Percentiles rank a stretch among this genome's conserved stretches.
phyloP scores from a whole-genome alignment of 1,140 invertebrate species.

The Capitella teleta region DNA sequence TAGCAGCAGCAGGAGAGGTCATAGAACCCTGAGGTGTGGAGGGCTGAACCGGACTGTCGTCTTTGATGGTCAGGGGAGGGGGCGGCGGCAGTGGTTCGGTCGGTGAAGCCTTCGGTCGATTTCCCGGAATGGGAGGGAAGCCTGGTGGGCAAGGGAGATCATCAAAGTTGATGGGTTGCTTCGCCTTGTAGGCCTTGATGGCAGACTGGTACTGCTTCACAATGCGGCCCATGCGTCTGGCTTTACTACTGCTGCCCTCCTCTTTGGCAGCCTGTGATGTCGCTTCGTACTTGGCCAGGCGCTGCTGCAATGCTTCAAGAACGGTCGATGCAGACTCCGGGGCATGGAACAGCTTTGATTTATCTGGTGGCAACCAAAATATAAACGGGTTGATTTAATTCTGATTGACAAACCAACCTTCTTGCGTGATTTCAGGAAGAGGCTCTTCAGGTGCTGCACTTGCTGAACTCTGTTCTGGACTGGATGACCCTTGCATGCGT shows the following conservation, averaged over 20 bases:
- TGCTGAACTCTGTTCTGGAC: background rate
- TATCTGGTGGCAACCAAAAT: conserved; percentile 17
- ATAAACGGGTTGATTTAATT: background rate
- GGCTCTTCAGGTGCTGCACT: conserved; percentile 3
- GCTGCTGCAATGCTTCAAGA: conserved; percentile 68
- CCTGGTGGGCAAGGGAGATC: conserved; percentile 83
- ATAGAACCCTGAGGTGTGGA: no score
- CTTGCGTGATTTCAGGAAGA: conserved; percentile 16
- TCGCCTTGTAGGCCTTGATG: conserved; percentile 63
- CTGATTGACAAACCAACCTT: conserved; percentile 14
- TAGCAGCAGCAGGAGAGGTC: no score
- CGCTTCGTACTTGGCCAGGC: conserved; percentile 62
- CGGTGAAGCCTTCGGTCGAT: background rate
- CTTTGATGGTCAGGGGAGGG: no score
- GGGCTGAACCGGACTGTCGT: no score
- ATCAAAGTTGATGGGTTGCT: conserved; percentile 63
- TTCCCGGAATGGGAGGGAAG: background rate
- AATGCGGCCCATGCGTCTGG: conserved; percentile 74
- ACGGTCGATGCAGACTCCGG: conserved; percentile 47
- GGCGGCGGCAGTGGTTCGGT: no score
- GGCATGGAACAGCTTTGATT: conserved; percentile 26
- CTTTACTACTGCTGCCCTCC: conserved; percentile 72
- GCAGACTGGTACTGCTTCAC: conserved; percentile 87
- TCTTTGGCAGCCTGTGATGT: conserved; percentile 57
- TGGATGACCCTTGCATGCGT: background rate